Conservation (phyloP, 2,797 vertebrate species). For the Acanthornis magna region DNA sequence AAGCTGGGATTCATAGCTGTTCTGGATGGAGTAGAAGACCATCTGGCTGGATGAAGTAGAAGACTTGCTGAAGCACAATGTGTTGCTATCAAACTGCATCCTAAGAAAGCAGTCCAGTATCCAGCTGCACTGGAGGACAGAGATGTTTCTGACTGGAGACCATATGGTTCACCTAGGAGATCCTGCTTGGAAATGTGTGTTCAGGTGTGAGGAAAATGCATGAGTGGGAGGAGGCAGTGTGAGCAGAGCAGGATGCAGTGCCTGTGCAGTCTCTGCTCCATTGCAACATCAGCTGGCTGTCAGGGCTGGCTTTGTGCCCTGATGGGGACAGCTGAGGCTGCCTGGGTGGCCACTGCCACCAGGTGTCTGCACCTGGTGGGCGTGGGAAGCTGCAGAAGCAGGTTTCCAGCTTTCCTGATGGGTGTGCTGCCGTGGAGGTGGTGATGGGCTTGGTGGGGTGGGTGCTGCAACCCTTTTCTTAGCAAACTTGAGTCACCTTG, state of each 20-base stretch:
- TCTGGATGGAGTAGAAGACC: not conserved
- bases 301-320: not conserved
- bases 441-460: not conserved
- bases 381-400: not conserved
- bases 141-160: not conserved
- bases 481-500: not conserved
- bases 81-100: not conserved
- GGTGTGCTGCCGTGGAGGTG: not conserved
- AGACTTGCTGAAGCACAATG: not conserved
- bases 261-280: not conserved
- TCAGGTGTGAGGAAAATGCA: not conserved
- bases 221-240: not conserved
- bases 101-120: not conserved
- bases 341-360: not conserved
- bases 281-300: not conserved
- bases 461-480: not conserved
- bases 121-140: not conserved
- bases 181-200: not conserved
- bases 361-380: not conserved
- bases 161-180: not conserved
- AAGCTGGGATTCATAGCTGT: not conserved
- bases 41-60: not conserved
- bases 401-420: not conserved
- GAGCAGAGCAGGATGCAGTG: not conserved
- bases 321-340: not conserved